These are phyloP conservation scores for Stenurella melanura DNA, from an alignment of 2,888 invertebrate species.

Conservation along the genomic window DNA sequence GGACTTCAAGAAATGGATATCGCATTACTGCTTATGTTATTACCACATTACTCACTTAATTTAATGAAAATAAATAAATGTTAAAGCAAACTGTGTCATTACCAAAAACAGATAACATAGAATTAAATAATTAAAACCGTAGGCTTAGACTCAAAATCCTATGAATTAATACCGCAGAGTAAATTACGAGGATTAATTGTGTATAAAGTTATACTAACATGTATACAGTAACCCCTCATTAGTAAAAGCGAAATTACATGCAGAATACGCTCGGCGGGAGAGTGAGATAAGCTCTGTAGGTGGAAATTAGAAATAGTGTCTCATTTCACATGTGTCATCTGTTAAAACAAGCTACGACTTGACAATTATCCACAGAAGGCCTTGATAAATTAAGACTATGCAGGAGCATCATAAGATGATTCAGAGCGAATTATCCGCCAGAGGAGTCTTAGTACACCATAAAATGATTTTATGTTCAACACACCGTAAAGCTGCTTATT, in stretches of 20 bases:
- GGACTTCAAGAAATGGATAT: too few relatives aligned
- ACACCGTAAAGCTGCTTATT: not conserved
- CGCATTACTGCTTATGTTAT: too few relatives aligned
- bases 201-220: constrained; percentile 13
- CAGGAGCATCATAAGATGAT: not conserved
- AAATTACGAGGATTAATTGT: constrained; percentile 19
- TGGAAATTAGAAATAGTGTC: constrained; percentile 37
- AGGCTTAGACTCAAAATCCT: not conserved
- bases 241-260: constrained; percentile 22
- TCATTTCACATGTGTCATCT: constrained; percentile 39
- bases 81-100: too few relatives aligned
- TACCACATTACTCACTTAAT: too few relatives aligned
- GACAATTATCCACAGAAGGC: constrained; percentile 30
- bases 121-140: not conserved
- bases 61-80: too few relatives aligned
- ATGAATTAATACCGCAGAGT: not conserved
- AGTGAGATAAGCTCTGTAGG: constrained; percentile 6
- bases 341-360: constrained; percentile 26
- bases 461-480: constrained; percentile 4
- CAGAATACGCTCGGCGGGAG: not conserved
- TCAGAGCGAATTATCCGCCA: not conserved
- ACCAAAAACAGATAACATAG: too few relatives aligned
- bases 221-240: constrained; percentile 17
- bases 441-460: not conserved
- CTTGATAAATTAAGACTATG: constrained; percentile 27